phyloP scores from a whole-genome alignment of 2,797 vertebrate species.

The Octomys mimax region DNA sequence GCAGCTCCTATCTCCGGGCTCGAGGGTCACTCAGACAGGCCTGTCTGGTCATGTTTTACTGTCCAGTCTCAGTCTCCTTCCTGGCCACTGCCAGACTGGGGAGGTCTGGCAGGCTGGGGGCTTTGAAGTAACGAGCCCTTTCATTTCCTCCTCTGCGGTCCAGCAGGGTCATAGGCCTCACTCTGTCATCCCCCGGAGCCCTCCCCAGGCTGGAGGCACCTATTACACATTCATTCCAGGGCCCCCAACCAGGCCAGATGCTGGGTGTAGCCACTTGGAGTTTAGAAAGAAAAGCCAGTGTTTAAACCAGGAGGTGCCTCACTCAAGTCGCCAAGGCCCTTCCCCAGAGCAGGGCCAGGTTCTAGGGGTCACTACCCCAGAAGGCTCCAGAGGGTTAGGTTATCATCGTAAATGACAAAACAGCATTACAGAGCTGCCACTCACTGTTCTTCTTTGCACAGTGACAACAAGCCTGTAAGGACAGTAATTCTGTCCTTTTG shows the following conservation, averaged over 20 bases:
- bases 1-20: neutral
- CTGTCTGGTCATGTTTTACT: conserved; percentile 67
- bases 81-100: conserved; percentile 76
- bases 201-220: neutral
- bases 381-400: neutral
- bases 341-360: neutral
- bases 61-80: conserved; percentile 74
- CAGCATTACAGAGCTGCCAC: neutral
- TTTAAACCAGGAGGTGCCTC: neutral
- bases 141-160: conserved; percentile 65
- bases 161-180: conserved; percentile 3
- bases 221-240: neutral
- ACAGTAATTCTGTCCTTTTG: neutral
- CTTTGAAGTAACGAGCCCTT: conserved; percentile 81
- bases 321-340: neutral
- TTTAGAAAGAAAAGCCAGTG: neutral
- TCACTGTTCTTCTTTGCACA: neutral
- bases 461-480: neutral
- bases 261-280: rapidly evolving
- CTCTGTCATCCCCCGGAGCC: neutral
- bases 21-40: neutral
- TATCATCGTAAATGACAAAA: neutral
- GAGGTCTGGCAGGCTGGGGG: conserved; percentile 52
- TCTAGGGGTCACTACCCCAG: neutral
- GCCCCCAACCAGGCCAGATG: neutral